Evolutionary conservation across 2,797 vertebrate species (phyloP).

Genomic region (Fundulus diaphanus): DNA sequence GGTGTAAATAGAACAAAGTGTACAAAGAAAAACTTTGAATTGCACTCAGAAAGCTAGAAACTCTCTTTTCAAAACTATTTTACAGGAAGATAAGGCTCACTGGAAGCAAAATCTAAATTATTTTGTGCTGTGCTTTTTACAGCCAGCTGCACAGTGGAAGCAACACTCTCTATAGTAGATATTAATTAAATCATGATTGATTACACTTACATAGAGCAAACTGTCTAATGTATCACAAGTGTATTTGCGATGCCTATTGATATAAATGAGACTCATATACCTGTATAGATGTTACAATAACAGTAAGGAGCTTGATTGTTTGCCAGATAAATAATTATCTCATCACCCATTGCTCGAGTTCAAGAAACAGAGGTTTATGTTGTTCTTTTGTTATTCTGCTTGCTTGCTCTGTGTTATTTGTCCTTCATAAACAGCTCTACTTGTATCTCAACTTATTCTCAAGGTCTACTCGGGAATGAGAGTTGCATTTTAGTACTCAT

Average conservation of each 20-base stretch:
- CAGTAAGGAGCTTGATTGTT: constrained; percentile 18
- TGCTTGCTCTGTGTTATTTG: constrained; percentile 21
- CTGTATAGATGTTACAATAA: constrained; percentile 26
- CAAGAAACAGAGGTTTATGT: constrained; percentile 44
- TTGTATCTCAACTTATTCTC: constrained; percentile 38
- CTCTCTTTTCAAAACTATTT: background rate
- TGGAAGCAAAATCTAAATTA: background rate
- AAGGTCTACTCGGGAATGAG: constrained; percentile 48
- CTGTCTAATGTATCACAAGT: constrained; percentile 2
- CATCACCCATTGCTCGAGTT: constrained; percentile 25
- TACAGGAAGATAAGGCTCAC: background rate
- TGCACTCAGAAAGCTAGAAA: background rate
- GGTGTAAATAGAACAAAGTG: background rate
- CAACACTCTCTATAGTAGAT: background rate
- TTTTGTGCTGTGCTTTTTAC: background rate
- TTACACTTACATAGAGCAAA: constrained; percentile 11
- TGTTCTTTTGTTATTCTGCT: constrained; percentile 25
- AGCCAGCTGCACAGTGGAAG: background rate
- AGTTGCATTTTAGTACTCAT: constrained; percentile 22
- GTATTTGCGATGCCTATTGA: constrained; percentile 11
- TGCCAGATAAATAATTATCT: constrained; percentile 37
- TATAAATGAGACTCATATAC: constrained; percentile 14
- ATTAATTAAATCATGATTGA: constrained; percentile 14
- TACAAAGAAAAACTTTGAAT: background rate
- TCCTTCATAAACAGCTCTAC: constrained; percentile 32